Evolutionary conservation across 2,113 vertebrate species (phyloP).

Genomic region (Anolis carolinensis): DNA sequence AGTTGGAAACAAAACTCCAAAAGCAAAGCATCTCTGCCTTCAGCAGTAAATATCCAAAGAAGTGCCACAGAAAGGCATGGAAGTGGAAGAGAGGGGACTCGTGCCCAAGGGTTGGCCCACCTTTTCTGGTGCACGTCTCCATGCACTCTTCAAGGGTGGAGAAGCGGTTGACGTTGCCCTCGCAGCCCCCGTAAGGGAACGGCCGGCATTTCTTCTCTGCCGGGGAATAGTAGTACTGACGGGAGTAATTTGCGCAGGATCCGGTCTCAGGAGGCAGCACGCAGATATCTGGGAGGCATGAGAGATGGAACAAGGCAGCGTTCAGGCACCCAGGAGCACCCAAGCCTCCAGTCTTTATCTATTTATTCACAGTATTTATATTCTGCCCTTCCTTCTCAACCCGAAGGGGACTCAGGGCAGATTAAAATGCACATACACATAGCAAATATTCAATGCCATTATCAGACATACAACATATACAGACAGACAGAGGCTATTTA

Average conservation of each 20-base stretch:
- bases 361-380: too few relatives aligned
- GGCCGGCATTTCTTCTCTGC: conserved; percentile 57
- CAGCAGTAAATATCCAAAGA: neutral
- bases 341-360: neutral
- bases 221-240: conserved; percentile 82
- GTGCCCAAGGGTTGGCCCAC: neutral
- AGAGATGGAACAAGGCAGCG: too few relatives aligned
- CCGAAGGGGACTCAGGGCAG: too few relatives aligned
- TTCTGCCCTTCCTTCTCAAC: too few relatives aligned
- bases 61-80: neutral
- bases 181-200: conserved; percentile 85
- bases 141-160: conserved; percentile 39
- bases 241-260: conserved; percentile 70
- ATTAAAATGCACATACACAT: too few relatives aligned
- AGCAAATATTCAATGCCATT: too few relatives aligned
- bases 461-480: too few relatives aligned
- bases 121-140: conserved; percentile 37
- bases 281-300: conserved; percentile 60
- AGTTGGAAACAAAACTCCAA: too few relatives aligned
- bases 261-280: conserved; percentile 69
- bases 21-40: too few relatives aligned
- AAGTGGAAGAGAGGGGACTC: too few relatives aligned
- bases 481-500: too few relatives aligned
- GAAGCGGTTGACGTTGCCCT: conserved; percentile 85
- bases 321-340: neutral